A percentile compares a stretch with the other conserved stretches of the same genome.
Conservation (phyloP, 2,888 invertebrate genomes). For the Alsophila aescularia region DNA sequence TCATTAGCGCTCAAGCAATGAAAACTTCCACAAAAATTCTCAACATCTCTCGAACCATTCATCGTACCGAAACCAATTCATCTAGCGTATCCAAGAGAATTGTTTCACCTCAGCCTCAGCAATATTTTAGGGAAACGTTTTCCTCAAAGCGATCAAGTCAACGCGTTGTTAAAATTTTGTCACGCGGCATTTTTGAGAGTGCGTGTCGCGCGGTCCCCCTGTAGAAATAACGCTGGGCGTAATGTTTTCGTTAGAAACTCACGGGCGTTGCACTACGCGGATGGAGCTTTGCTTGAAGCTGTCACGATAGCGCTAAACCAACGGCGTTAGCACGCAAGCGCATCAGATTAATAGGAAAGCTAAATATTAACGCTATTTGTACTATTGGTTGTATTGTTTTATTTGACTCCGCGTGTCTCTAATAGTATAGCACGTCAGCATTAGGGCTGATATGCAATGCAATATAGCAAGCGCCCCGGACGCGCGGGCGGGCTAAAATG, state of each 20-base stretch:
- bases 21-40: not conserved
- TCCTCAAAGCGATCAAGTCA: constrained; percentile 27
- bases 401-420: too few relatives aligned
- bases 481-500: too few relatives aligned
- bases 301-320: too few relatives aligned
- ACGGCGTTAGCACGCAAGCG: too few relatives aligned
- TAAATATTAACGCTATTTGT: too few relatives aligned
- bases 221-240: constrained; percentile 30
- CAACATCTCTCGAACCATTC: constrained; percentile 11
- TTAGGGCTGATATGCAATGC: too few relatives aligned
- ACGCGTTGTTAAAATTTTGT: constrained; percentile 35
- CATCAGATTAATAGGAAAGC: too few relatives aligned
- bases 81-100: constrained; percentile 24
- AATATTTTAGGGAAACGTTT: constrained; percentile 30
- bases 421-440: too few relatives aligned
- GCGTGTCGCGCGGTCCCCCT: constrained; percentile 22
- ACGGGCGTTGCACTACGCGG: constrained; percentile 1
- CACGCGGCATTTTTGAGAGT: constrained; percentile 33
- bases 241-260: constrained; percentile 22
- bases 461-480: too few relatives aligned
- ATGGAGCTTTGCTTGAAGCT: constrained; percentile 1
- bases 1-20: too few relatives aligned
- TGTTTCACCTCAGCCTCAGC: constrained; percentile 24
- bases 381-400: too few relatives aligned
- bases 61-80: constrained; percentile 18